A percentile compares a stretch with the other conserved stretches of the same genome.
Conservation (phyloP, 2,888 invertebrate genomes). For the Cylloceria caligata region DNA sequence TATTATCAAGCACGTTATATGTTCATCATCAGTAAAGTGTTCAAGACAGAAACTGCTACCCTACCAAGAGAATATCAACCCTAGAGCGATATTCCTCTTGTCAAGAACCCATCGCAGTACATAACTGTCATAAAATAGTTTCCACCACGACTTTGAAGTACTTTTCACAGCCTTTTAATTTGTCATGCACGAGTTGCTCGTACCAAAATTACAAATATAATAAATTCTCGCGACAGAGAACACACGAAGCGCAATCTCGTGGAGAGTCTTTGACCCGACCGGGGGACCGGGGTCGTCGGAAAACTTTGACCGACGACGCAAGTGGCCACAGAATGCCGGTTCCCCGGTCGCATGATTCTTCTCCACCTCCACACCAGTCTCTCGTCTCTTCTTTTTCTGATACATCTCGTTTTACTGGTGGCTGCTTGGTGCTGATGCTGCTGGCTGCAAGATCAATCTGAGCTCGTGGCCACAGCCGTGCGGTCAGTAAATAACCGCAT, state of each 20-base stretch:
- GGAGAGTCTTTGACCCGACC: constrained; percentile 65
- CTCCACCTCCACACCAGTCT: constrained; percentile 33
- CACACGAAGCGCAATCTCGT: constrained; percentile 49
- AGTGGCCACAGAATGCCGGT: constrained; percentile 42
- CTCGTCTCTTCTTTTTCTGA: constrained; percentile 31
- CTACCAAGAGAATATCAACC: neutral
- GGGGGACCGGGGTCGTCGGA: constrained; percentile 62
- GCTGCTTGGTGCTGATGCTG: neutral
- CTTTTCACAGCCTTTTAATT: neutral
- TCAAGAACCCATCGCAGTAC: neutral
- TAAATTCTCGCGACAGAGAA: constrained; percentile 9
- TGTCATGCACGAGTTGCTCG: neutral
- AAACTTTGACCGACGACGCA: constrained; percentile 65
- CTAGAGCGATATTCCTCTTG: neutral
- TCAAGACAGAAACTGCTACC: neutral
- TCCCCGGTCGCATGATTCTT: constrained; percentile 54
- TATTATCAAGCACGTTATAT: neutral
- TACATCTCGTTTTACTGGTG: constrained; percentile 31
- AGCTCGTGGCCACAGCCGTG: constrained; percentile 24
- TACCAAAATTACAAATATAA: constrained; percentile 33
- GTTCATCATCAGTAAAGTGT: neutral
- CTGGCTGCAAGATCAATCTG: constrained; percentile 2
- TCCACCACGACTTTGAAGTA: neutral
- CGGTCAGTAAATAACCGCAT: constrained; percentile 60
- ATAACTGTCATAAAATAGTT: neutral